Evolutionary conservation across 2,797 vertebrate genomes (phyloP).

Genomic region (Eleutherodactylus coqui): DNA sequence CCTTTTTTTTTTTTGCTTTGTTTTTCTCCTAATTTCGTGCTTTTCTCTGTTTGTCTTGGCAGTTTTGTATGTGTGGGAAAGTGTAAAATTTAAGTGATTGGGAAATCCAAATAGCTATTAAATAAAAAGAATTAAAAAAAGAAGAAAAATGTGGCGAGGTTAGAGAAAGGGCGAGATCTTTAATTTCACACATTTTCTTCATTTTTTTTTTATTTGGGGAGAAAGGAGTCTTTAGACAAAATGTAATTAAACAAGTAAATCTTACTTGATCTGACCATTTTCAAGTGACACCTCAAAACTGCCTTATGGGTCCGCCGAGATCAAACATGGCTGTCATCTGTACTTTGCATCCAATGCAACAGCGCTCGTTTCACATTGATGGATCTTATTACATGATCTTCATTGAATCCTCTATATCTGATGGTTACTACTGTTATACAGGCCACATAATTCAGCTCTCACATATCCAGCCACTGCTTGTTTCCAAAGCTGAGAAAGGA

Average conservation of each 20-base stretch:
- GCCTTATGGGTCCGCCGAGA: slow-evolving; percentile 35
- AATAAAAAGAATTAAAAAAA: slow-evolving; percentile 6
- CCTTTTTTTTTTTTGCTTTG: slow-evolving; percentile 25
- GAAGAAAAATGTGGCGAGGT: slow-evolving; percentile 45
- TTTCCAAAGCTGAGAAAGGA: neutral
- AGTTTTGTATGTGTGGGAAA: slow-evolving; percentile 61
- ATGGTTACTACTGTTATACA: slow-evolving; percentile 47
- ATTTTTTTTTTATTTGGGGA: slow-evolving; percentile 50
- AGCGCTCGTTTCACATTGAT: slow-evolving; percentile 38
- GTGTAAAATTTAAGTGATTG: slow-evolving; percentile 64
- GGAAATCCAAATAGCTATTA: slow-evolving; percentile 59
- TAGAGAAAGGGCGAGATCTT: slow-evolving; percentile 57
- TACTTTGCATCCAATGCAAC: slow-evolving; percentile 32
- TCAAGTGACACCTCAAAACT: slow-evolving; percentile 52
- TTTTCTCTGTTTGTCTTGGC: slow-evolving; percentile 61
- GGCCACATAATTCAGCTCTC: slow-evolving; percentile 26
- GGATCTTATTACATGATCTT: slow-evolving; percentile 25
- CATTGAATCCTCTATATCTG: slow-evolving; percentile 51
- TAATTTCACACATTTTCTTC: slow-evolving; percentile 61
- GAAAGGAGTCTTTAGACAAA: slow-evolving; percentile 47
- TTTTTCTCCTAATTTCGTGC: slow-evolving; percentile 46
- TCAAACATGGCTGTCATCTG: slow-evolving; percentile 44
- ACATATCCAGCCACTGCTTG: neutral
- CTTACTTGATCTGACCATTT: slow-evolving; percentile 49
- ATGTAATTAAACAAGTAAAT: slow-evolving; percentile 59